Percentiles rank a stretch among this genome's conserved stretches.
phyloP scores from a whole-genome alignment of 2,113 vertebrate species.

The Athene cunicularia region DNA sequence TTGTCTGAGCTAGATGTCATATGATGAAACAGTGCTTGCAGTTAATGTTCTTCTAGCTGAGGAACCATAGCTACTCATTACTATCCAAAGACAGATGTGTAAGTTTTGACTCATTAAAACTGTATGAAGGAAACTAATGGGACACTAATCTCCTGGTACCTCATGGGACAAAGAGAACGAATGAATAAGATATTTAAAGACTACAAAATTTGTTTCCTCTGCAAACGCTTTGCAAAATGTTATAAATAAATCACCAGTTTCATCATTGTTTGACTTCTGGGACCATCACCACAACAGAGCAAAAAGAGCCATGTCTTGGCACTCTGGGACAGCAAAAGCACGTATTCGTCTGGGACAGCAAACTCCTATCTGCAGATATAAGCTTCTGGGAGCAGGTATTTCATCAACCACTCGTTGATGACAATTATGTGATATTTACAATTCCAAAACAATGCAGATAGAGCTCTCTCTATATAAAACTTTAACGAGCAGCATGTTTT shows the following conservation, averaged over 20 bases:
- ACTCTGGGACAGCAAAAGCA: background rate
- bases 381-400: constrained; percentile 41
- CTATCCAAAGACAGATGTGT: background rate
- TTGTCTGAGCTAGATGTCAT: background rate
- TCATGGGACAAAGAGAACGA: background rate
- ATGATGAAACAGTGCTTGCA: background rate
- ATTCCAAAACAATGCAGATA: constrained; percentile 64
- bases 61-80: background rate
- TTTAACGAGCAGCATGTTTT: constrained; percentile 71
- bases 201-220: background rate
- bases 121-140: constrained; percentile 26
- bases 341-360: background rate
- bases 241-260: constrained; percentile 35
- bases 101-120: constrained; percentile 17
- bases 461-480: constrained; percentile 53
- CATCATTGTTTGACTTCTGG: background rate
- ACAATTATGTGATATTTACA: constrained; percentile 66
- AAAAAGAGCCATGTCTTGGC: background rate
- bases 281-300: background rate
- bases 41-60: background rate
- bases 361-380: background rate
- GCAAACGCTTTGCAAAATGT: background rate
- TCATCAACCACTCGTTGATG: constrained; percentile 47
- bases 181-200: background rate
- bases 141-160: background rate